A percentile compares a stretch with the other conserved stretches of the same genome.
phyloP scores from a whole-genome alignment of 2,888 invertebrate genomes.

The Auanema freiburgensis region DNA sequence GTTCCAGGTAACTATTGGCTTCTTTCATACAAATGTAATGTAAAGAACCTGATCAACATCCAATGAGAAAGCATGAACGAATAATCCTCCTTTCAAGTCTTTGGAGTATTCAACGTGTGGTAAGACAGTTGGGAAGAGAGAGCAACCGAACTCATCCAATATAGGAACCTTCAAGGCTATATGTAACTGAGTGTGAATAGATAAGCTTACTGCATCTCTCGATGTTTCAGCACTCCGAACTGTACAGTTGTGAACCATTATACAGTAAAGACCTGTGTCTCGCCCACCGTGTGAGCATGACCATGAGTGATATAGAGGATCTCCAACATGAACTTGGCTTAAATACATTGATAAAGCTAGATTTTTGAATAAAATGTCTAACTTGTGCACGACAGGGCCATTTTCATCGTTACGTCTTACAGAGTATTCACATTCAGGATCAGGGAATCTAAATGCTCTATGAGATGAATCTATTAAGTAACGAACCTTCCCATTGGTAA shows the following conservation, averaged over 20 bases:
- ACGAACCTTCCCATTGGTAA: slow-evolving; percentile 53
- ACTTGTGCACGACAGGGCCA: slow-evolving; percentile 19
- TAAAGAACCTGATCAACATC: slow-evolving; percentile 53
- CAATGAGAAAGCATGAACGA: slow-evolving; percentile 57
- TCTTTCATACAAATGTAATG: not conserved
- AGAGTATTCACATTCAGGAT: slow-evolving; percentile 54
- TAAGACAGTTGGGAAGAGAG: slow-evolving; percentile 53
- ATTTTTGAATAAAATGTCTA: slow-evolving; percentile 1
- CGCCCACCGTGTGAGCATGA: slow-evolving; percentile 44
- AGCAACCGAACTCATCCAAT: slow-evolving; percentile 63
- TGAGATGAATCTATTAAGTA: not conserved
- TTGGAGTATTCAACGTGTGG: slow-evolving; percentile 55
- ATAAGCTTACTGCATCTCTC: not conserved
- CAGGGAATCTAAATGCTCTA: slow-evolving; percentile 43
- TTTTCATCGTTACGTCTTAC: slow-evolving; percentile 34
- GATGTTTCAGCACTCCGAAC: slow-evolving; percentile 38
- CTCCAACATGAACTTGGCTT: slow-evolving; percentile 37
- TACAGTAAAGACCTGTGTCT: slow-evolving; percentile 54
- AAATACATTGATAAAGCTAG: slow-evolving; percentile 5
- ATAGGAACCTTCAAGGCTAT: slow-evolving; percentile 45
- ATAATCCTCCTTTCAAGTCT: slow-evolving; percentile 57
- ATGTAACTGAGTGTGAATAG: not conserved
- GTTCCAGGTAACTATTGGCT: too few species aligned
- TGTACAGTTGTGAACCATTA: slow-evolving; percentile 62
- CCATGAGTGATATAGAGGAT: slow-evolving; percentile 49